Conservation (phyloP, 1,140 invertebrate genomes). For the Apis mellifera region DNA sequence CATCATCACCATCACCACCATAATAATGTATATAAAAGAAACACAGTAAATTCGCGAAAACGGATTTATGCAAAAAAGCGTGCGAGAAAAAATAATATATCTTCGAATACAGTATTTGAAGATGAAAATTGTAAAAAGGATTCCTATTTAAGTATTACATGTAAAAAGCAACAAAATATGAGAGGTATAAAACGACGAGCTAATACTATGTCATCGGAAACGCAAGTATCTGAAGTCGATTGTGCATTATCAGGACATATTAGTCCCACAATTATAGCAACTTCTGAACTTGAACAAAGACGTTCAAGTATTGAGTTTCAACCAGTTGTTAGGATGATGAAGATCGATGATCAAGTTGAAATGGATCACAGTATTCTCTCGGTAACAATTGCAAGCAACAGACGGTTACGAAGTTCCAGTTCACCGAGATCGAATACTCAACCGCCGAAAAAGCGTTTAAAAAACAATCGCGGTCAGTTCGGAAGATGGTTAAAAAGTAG, state of each 20-base stretch:
- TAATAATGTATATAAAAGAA: constrained; percentile 56
- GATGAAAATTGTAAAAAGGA: constrained; percentile 75
- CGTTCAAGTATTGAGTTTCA: constrained; percentile 79
- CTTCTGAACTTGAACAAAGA: constrained; percentile 73
- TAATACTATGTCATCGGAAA: constrained; percentile 59
- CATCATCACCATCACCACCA: constrained; percentile 17
- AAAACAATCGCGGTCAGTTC: constrained; percentile 69
- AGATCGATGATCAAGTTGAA: constrained; percentile 79
- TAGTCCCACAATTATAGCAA: constrained; percentile 63
- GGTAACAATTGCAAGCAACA: constrained; percentile 77
- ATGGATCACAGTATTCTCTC: constrained; percentile 77
- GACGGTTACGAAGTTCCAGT: constrained; percentile 77
- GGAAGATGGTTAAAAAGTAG: constrained; percentile 76
- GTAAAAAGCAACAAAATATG: constrained; percentile 50
- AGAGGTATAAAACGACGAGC: constrained; percentile 45
- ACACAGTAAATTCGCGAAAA: constrained; percentile 49
- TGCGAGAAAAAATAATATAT: constrained; percentile 54
- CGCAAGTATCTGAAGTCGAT: constrained; percentile 58
- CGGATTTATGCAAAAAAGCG: constrained; percentile 64
- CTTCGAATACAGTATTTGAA: constrained; percentile 67
- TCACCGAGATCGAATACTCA: constrained; percentile 70
- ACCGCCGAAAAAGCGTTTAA: constrained; percentile 71
- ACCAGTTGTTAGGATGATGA: constrained; percentile 79
- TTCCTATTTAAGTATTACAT: constrained; percentile 65
- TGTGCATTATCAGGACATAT: constrained; percentile 70